phyloP scores from a whole-genome alignment of 1,140 invertebrate species.

The Homalodisca vitripennis region DNA sequence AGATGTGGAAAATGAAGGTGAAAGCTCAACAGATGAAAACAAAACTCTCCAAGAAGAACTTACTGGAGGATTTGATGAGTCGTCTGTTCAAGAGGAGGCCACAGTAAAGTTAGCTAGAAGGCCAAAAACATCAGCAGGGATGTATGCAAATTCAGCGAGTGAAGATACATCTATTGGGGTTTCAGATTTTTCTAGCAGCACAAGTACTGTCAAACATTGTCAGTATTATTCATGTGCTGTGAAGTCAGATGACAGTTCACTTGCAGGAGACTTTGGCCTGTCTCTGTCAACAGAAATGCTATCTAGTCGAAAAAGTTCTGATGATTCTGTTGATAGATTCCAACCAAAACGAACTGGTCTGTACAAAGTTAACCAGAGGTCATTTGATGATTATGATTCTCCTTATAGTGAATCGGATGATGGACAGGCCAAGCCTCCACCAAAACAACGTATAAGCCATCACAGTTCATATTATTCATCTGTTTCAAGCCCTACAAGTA shows the following conservation, averaged over 20 bases:
- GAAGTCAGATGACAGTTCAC: slow-evolving; percentile 42
- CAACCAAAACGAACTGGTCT: slow-evolving; percentile 19
- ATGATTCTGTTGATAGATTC: slow-evolving; percentile 37
- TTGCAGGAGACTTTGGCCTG: slow-evolving; percentile 40
- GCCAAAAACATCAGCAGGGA: slow-evolving; percentile 60
- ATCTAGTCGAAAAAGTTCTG: slow-evolving; percentile 40
- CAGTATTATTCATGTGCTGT: slow-evolving; percentile 38
- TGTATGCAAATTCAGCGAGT: slow-evolving; percentile 63
- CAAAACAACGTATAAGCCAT: slow-evolving; percentile 18
- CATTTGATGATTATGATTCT: slow-evolving; percentile 45
- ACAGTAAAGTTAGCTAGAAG: slow-evolving; percentile 74
- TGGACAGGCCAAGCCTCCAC: slow-evolving; percentile 21
- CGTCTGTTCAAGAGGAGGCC: slow-evolving; percentile 49
- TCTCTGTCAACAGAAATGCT: slow-evolving; percentile 41
- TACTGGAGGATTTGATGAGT: slow-evolving; percentile 43
- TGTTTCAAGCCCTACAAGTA: slow-evolving; percentile 29
- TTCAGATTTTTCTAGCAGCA: slow-evolving; percentile 74
- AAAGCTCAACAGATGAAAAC: slow-evolving; percentile 42
- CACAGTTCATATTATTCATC: slow-evolving; percentile 12
- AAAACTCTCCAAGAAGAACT: slow-evolving; percentile 55
- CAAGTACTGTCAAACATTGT: slow-evolving; percentile 41
- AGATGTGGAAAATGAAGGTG: slow-evolving; percentile 33
- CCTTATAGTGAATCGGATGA: slow-evolving; percentile 44
- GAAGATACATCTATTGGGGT: slow-evolving; percentile 81
- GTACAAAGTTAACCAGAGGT: slow-evolving; percentile 33